Evolutionary conservation across 2,888 invertebrate species (phyloP).

Genomic region (Rotaria magnacalcarata): DNA sequence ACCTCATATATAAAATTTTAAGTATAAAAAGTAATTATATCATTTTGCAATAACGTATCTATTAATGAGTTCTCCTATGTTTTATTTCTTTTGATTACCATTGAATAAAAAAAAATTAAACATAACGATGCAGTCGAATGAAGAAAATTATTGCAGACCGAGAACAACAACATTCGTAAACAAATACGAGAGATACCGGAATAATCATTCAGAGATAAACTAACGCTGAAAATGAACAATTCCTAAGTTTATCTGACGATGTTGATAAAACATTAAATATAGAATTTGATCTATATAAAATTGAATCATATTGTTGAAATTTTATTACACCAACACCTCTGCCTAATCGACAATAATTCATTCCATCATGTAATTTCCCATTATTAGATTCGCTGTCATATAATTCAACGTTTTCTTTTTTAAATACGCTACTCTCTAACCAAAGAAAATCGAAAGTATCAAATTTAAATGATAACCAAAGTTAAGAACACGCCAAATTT

Average conservation of each 20-base stretch:
- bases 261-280: neutral
- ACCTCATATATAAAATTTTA: too few relatives aligned
- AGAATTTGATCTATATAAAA: neutral
- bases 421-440: constrained; percentile 84
- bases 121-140: neutral
- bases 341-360: constrained; percentile 93
- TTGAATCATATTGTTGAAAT: constrained; percentile 36
- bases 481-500: constrained; percentile 67
- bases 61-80: too few relatives aligned
- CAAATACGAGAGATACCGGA: neutral
- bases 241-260: neutral
- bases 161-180: neutral
- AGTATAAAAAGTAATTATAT: too few relatives aligned
- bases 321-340: constrained; percentile 75
- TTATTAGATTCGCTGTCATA: constrained; percentile 94
- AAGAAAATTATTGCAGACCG: neutral
- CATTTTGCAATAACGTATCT: too few relatives aligned
- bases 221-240: constrained; percentile 12
- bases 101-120: neutral
- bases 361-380: constrained; percentile 92
- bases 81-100: neutral
- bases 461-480: neutral
- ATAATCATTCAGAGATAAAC: neutral
- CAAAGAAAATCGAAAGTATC: constrained; percentile 54
- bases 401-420: constrained; percentile 84